Conservation (phyloP, 2,113 vertebrate genomes). For the Varanus komodoensis region DNA sequence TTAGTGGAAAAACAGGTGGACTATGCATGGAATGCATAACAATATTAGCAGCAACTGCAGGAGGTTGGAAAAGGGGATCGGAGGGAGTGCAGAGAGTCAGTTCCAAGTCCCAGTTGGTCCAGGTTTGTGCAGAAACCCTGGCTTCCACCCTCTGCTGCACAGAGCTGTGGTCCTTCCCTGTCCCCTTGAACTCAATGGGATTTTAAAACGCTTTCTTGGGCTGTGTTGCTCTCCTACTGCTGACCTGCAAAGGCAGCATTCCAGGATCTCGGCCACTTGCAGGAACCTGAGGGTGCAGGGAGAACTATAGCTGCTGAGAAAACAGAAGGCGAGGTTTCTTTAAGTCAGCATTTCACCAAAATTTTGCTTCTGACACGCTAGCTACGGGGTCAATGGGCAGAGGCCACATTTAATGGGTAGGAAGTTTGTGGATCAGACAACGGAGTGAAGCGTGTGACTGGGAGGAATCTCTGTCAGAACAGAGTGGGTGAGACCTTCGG, state of each 20-base stretch:
- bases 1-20: too few species aligned
- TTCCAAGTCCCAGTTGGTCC: background rate
- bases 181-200: background rate
- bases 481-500: slow-evolving; percentile 35
- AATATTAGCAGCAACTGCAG: too few species aligned
- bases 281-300: background rate
- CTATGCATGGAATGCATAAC: too few species aligned
- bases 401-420: slow-evolving; percentile 25
- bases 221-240: background rate
- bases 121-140: background rate
- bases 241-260: background rate
- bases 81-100: background rate
- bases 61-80: too few species aligned
- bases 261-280: background rate
- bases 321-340: slow-evolving; percentile 29
- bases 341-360: slow-evolving; percentile 35
- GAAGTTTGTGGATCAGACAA: slow-evolving; percentile 49
- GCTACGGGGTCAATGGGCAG: slow-evolving; percentile 38
- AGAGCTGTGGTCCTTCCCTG: background rate
- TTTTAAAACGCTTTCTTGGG: background rate
- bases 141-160: too few species aligned
- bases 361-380: slow-evolving; percentile 48
- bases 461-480: slow-evolving; percentile 30
- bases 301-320: background rate
- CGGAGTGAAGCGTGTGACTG: slow-evolving; percentile 11